phyloP scores from a whole-genome alignment of 2,888 invertebrate species.

The Ectemnius lituratus region DNA sequence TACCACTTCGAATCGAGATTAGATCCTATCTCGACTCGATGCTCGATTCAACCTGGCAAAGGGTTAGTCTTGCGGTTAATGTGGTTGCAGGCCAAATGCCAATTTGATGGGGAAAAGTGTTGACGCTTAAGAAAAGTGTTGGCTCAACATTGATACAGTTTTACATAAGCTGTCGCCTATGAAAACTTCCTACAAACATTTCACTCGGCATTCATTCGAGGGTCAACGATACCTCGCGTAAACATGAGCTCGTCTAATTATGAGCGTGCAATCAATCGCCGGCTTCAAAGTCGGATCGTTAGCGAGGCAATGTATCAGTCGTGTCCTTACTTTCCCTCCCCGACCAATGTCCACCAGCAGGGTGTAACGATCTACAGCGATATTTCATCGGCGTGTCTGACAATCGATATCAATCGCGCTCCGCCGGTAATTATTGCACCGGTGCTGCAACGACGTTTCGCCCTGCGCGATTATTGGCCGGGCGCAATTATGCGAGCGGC shows the following conservation, averaged over 20 bases:
- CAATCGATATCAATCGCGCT: constrained; percentile 59
- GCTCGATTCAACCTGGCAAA: not conserved
- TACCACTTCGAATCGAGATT: constrained; percentile 22
- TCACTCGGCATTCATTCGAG: too few species aligned
- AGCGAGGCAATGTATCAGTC: constrained; percentile 37
- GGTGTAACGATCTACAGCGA: constrained; percentile 46
- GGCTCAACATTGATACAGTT: too few species aligned
- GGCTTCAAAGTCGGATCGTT: constrained; percentile 56
- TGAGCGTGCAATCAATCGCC: constrained; percentile 50
- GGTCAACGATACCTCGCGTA: not conserved
- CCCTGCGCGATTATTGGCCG: constrained; percentile 44
- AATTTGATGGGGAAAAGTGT: too few species aligned
- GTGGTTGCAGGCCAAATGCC: too few species aligned
- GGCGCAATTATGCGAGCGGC: constrained; percentile 56
- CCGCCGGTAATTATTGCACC: constrained; percentile 56
- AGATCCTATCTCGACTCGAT: constrained; percentile 13
- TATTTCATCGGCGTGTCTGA: constrained; percentile 56
- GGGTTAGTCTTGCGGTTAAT: too few species aligned
- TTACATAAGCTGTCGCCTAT: too few species aligned
- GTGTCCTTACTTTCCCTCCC: too few species aligned
- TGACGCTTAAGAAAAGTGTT: too few species aligned
- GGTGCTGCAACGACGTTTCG: constrained; percentile 51
- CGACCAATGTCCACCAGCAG: too few species aligned
- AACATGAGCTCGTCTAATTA: constrained; percentile 42
- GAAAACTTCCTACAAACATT: too few species aligned